Percentiles rank a stretch among this genome's conserved stretches.
Evolutionary conservation across 2,113 vertebrate species (phyloP).

Genomic region (Semnornis frantzii): DNA sequence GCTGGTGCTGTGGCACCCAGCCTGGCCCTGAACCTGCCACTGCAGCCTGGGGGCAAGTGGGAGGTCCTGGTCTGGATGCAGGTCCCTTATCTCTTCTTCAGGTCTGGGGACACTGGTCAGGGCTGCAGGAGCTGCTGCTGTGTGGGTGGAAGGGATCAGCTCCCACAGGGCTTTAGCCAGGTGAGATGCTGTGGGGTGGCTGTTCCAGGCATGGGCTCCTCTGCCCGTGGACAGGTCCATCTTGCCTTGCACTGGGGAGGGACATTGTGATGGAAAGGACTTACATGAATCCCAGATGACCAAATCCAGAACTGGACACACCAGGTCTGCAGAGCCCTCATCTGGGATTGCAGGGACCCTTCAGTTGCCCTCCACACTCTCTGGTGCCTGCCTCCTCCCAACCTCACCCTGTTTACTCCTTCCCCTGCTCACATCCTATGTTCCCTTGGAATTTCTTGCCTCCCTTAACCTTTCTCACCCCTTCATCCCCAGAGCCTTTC

Average conservation of each 20-base stretch:
- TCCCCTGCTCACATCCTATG: background rate
- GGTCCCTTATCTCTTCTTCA: background rate
- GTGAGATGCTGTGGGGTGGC: too few relatives aligned
- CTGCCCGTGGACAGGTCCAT: fast-evolving
- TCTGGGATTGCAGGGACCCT: background rate
- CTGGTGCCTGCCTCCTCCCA: background rate
- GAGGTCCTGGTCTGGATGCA: fast-evolving
- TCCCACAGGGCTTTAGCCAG: background rate
- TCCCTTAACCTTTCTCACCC: constrained; percentile 39
- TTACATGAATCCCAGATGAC: fast-evolving
- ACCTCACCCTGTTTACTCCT: background rate
- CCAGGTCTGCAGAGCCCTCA: background rate
- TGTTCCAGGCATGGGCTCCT: background rate
- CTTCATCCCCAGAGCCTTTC: background rate
- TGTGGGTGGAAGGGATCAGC: background rate
- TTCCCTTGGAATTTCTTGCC: constrained; percentile 22
- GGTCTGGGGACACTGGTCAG: background rate
- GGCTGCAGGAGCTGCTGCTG: background rate
- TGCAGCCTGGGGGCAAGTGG: background rate
- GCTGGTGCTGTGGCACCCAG: background rate
- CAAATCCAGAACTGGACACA: background rate
- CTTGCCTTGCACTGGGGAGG: background rate
- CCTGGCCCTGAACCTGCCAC: background rate
- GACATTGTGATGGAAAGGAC: background rate
- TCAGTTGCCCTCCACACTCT: fast-evolving